Evolutionary conservation across 1,140 invertebrate genomes (phyloP), one percentile per base, ranked within the genome.

Genomic region (Drosophila sturtevanti): DNA sequence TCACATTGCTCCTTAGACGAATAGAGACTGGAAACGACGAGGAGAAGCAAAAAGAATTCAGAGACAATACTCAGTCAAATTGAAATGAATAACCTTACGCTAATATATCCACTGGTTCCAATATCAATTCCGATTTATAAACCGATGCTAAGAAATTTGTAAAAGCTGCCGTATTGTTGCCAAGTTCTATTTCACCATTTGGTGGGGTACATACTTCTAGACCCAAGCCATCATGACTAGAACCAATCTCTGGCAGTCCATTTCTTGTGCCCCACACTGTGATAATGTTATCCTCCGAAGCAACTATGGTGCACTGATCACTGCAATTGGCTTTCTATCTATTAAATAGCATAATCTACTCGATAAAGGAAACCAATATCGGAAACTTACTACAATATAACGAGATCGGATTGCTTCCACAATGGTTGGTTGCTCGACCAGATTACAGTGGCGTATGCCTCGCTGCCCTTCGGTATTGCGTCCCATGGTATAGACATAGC

Each of bases 221-320:
- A 70, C 70, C 89, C 82, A 78, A n/a, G 4, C 52, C 75, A 38
- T 70, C 69, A 58, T 18, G 70, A 61, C 58, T 89, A 56, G 81
- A 77, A 0, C 74, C 81, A 18, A 91, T 78, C 2, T 92, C 76
- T 61, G 91, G 81, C 81, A 93, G 55, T 0, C 92, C 90, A 90
- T 92, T 92, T 4, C 93, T 92, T 11, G 94, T 93, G 16, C 95
- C 95, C 95, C 95, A 96, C 68, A 96, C 94, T 58, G 95, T 94
- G 1, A 96, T 91, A 63, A 95, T 93, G 86, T 96, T 95, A 65
- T 95, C 94, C 18, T 93, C 90, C 1, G 95, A 95, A 37, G 93
- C 93, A 37, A 94, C 94, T 24, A 95, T 92, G 0, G 95, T 95
- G 77, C 94, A 96, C 35, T 94, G 94, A 31, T 94, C 93, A 21